Evolutionary conservation across 1,140 invertebrate genomes (phyloP).

Genomic region (Matsumurasca onukii): DNA sequence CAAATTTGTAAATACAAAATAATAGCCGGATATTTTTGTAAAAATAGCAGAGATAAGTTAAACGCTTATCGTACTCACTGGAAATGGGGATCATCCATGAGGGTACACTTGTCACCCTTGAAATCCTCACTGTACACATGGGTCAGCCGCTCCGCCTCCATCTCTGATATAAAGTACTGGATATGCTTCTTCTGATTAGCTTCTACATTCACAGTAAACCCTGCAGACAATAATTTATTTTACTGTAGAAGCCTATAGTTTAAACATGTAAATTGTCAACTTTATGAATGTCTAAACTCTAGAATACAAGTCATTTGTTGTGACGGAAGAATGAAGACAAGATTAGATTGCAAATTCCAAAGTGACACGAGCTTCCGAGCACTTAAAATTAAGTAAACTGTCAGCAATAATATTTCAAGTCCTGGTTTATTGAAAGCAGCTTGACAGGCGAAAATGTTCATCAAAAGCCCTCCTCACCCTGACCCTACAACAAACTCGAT

Average conservation of each 20-base stretch:
- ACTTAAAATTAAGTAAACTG: not conserved
- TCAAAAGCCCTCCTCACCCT: not conserved
- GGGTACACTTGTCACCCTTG: not conserved
- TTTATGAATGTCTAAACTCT: not conserved
- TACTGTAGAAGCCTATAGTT: not conserved
- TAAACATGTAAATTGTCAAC: not conserved
- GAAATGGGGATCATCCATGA: slow-evolving; percentile 15
- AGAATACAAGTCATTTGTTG: not conserved
- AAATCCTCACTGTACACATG: slow-evolving; percentile 15
- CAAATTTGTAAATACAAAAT: too few relatives aligned
- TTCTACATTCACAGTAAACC: not conserved
- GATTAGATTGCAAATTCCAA: not conserved
- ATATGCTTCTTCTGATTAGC: not conserved
- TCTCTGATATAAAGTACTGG: not conserved
- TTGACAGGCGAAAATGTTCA: too few relatives aligned
- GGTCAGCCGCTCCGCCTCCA: slow-evolving; percentile 3
- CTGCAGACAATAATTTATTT: not conserved
- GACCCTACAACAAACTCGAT: not conserved
- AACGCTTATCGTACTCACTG: slow-evolving; percentile 20
- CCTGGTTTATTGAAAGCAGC: too few relatives aligned
- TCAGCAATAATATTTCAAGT: not conserved
- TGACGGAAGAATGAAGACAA: not conserved
- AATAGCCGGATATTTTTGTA: too few relatives aligned
- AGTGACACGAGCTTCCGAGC: not conserved
- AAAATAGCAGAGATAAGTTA: too few relatives aligned